These are phyloP conservation scores for Brachionus rotundiformis DNA, from an alignment of 1,140 invertebrate species.

Conservation along the genomic window DNA sequence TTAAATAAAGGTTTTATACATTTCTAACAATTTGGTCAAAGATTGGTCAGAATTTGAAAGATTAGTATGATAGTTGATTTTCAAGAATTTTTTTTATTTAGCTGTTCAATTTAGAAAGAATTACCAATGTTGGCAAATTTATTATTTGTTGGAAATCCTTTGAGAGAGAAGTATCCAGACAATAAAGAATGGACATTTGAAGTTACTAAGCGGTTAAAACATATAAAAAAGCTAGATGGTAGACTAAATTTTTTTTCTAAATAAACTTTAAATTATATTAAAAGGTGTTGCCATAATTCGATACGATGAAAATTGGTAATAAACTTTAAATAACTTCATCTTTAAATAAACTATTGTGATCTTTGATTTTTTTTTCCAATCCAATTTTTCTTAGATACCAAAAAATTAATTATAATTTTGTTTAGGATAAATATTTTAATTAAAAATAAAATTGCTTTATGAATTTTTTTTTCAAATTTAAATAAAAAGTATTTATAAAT, in stretches of 20 bases:
- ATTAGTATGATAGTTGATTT: conserved; percentile 62
- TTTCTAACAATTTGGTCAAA: conserved; percentile 77
- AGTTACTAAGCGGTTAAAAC: conserved; percentile 74
- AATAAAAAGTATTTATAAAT: background rate
- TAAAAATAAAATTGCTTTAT: background rate
- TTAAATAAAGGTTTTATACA: conserved; percentile 68
- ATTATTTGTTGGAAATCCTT: conserved; percentile 77
- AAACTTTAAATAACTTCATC: background rate
- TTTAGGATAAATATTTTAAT: background rate
- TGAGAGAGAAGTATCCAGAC: conserved; percentile 73
- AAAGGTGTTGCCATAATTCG: background rate
- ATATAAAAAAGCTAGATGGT: conserved; percentile 83
- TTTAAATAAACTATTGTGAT: background rate
- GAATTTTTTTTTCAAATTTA: background rate
- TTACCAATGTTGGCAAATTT: conserved; percentile 70
- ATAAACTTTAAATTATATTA: background rate
- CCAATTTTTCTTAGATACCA: background rate
- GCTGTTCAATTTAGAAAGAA: conserved; percentile 55
- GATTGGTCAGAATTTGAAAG: conserved; percentile 81
- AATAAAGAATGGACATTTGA: conserved; percentile 73
- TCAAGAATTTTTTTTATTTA: background rate
- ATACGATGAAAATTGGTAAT: background rate
- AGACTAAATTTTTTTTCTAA: too few relatives aligned
- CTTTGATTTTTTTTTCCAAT: too few relatives aligned
- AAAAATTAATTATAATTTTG: background rate